These are phyloP conservation scores for cat (Felis catus) DNA, from an alignment of 2,113 vertebrate genomes.

Conservation along the genomic window DNA sequence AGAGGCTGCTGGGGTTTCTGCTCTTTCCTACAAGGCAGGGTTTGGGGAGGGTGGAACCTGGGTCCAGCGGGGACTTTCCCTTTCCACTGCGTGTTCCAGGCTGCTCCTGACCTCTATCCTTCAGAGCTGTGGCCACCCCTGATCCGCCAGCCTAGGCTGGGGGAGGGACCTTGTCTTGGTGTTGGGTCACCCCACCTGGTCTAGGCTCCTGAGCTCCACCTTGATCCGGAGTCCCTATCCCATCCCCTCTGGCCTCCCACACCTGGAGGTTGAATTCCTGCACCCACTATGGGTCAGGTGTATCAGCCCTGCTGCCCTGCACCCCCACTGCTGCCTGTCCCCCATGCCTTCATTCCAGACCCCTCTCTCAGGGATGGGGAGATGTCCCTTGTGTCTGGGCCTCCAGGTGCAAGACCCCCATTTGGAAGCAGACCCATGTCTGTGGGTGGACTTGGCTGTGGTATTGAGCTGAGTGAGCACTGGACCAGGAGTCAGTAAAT, in stretches of 20 bases:
- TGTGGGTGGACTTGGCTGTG: not conserved
- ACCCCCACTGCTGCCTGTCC: fast-evolving
- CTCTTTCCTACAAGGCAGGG: fast-evolving
- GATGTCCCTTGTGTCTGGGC: not conserved
- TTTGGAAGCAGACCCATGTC: not conserved
- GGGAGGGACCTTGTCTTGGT: not conserved
- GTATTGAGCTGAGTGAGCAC: not conserved
- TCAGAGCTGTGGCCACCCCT: not conserved
- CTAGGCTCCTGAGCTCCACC: not conserved
- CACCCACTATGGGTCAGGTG: not conserved
- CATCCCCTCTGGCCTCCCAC: not conserved
- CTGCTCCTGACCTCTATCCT: not conserved
- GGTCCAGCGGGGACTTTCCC: not conserved
- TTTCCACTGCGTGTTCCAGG: not conserved
- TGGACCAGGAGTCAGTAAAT: not conserved
- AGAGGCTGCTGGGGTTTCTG: fast-evolving
- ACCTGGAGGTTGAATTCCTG: not conserved
- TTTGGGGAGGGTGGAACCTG: not conserved
- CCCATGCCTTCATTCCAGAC: not conserved
- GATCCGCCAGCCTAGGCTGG: not conserved
- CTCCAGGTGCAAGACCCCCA: not conserved
- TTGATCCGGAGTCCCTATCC: not conserved
- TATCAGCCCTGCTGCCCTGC: not conserved
- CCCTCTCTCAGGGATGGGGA: not conserved
- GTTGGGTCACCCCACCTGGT: not conserved